phyloP scores from a whole-genome alignment of 2,888 invertebrate genomes.

The Scaptomyza reducta region DNA sequence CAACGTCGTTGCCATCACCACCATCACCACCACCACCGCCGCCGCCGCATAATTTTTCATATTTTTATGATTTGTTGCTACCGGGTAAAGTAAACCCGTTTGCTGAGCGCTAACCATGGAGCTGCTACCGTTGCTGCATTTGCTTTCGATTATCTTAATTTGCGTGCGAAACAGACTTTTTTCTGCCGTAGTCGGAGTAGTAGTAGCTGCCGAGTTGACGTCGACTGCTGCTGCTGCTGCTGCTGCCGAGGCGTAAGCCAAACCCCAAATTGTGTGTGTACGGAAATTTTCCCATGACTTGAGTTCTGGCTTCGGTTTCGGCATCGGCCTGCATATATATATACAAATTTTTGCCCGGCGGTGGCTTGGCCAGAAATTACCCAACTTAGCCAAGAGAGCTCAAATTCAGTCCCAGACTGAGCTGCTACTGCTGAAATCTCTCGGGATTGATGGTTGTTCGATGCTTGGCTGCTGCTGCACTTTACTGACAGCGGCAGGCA shows the following conservation, averaged over 20 bases:
- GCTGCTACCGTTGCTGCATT: slow-evolving; percentile 72
- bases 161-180: slow-evolving; percentile 83
- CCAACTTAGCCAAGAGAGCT: slow-evolving; percentile 61
- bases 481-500: slow-evolving; percentile 58
- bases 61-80: slow-evolving; percentile 80
- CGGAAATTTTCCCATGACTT: slow-evolving; percentile 79
- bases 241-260: slow-evolving; percentile 67
- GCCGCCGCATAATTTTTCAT: slow-evolving; percentile 75
- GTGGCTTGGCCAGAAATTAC: slow-evolving; percentile 76
- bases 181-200: slow-evolving; percentile 37
- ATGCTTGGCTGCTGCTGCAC: slow-evolving; percentile 59
- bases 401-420: slow-evolving; percentile 39
- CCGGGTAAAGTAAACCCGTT: slow-evolving; percentile 78
- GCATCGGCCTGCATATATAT: slow-evolving; percentile 42
- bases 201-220: slow-evolving; percentile 8
- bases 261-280: slow-evolving; percentile 79
- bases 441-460: slow-evolving; percentile 69
- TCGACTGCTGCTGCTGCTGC: slow-evolving; percentile 15
- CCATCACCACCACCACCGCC: slow-evolving; percentile 38
- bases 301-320: slow-evolving; percentile 50
- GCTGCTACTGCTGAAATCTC: slow-evolving; percentile 27
- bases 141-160: slow-evolving; percentile 83
- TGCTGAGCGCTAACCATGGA: slow-evolving; percentile 71
- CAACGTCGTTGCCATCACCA: slow-evolving; percentile 32
- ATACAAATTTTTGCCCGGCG: slow-evolving; percentile 64